Evolutionary conservation across 2,797 vertebrate species (phyloP).

Genomic region (Nyctalus aviator): DNA sequence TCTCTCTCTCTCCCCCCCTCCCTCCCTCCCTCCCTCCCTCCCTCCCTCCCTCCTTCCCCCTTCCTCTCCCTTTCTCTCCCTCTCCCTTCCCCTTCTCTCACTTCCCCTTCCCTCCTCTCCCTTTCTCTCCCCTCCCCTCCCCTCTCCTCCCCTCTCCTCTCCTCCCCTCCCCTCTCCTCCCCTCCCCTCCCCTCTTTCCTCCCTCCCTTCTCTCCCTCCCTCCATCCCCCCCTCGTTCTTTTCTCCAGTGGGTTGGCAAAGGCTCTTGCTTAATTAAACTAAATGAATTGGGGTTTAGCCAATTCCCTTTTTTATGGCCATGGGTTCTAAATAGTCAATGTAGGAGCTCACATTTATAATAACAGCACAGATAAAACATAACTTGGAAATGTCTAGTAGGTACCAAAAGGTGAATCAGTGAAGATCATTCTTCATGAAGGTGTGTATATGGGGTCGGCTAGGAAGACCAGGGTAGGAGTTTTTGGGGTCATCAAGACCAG

Average conservation of each 20-base stretch:
- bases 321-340: neutral
- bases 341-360: neutral
- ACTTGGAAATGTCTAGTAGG: neutral
- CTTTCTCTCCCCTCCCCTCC: too few relatives aligned
- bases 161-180: neutral
- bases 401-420: neutral
- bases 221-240: neutral
- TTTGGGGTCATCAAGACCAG: too few relatives aligned
- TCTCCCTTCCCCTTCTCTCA: too few relatives aligned
- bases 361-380: neutral
- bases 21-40: too few relatives aligned
- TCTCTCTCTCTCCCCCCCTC: too few relatives aligned
- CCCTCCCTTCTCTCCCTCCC: neutral
- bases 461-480: neutral
- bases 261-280: conserved; percentile 22
- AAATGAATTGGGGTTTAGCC: neutral
- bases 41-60: too few relatives aligned
- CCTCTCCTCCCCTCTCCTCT: neutral
- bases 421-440: neutral
- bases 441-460: neutral
- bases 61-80: too few relatives aligned
- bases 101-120: too few relatives aligned
- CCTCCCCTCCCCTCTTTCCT: too few relatives aligned
- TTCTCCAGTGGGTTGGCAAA: neutral
- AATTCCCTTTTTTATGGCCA: neutral